Base-by-base conservation (phyloP, 1,140 invertebrate genomes). In the Euschistus heros region DNA sequence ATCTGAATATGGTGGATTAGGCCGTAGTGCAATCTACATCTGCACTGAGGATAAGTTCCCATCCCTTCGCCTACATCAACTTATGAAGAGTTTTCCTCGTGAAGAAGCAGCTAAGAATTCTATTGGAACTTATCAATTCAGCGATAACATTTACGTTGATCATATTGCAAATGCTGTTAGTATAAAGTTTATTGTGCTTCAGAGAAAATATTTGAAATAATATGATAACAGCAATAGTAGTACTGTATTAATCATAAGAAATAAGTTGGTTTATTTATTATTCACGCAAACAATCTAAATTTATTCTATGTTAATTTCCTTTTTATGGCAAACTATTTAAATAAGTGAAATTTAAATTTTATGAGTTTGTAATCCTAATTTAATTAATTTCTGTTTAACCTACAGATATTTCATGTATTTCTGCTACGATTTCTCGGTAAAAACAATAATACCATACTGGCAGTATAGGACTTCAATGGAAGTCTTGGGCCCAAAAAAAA, bases 31-130 rank as follows among this genome's bases (percentile, higher is more conserved):
- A 8, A 80, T 86, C 20, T 91, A 86, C 70, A 84, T 92, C 67
- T 86, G 83, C 69, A 91, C 89, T 2, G 88, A 91, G 76, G 81
- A 84, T 75, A 73, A 72, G 18, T 91, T 91, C 77, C 88, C 89
- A 15, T 83, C 82, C 2, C 82, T 79, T 71, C 75, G 89, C 61
- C 74, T 91, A 10, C 73, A 83, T 14, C 78, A 82, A 70, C 69
- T 82, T 26, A 63, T 72, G 14, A 22, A 69, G 8, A 52, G 55
- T 30, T 70, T 70, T 46, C 69, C 67, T 37, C 62, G 57, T 10
- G 47, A 67, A 72, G 71, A 37, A 69, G 65, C 67, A 73, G 73
- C 70, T 66, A 70, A n/a, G 63, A 71, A 63, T 24, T 65, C 66
- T 47, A 26, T 22, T 24, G 13, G 74, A 71, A 68, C 71, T 62